A percentile compares a stretch with the other conserved stretches of the same genome.
Evolutionary conservation across 2,797 vertebrate genomes (phyloP).

Genomic region (Nannoperca australis): DNA sequence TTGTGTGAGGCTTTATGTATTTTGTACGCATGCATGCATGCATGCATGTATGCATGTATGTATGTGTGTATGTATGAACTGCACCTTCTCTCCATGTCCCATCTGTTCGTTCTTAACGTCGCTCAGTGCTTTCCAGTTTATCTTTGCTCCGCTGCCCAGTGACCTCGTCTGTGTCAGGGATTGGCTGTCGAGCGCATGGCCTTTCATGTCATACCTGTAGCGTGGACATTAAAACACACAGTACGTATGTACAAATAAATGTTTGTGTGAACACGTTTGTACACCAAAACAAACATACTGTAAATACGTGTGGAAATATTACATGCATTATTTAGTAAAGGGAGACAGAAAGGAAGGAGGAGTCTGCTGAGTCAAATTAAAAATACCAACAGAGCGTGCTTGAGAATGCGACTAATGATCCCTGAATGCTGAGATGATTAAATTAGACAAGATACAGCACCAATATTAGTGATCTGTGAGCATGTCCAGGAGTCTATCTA

Average conservation of each 20-base stretch:
- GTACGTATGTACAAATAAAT: constrained; percentile 18
- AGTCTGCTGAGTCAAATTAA: constrained; percentile 16
- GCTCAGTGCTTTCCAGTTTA: constrained; percentile 77
- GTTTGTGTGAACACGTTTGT: not conserved
- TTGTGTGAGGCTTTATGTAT: not conserved
- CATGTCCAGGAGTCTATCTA: constrained; percentile 1
- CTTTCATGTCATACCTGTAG: constrained; percentile 72
- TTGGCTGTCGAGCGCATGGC: constrained; percentile 61
- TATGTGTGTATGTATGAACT: not conserved
- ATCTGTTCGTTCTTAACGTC: constrained; percentile 72
- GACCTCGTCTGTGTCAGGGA: constrained; percentile 69
- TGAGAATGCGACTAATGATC: constrained; percentile 30
- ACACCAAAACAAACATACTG: constrained; percentile 13
- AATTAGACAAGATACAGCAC: constrained; percentile 20
- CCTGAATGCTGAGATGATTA: constrained; percentile 38
- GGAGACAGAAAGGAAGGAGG: not conserved
- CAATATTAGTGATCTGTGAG: constrained; percentile 21
- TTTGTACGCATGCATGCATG: not conserved
- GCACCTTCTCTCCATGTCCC: constrained; percentile 76
- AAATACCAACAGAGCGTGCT: constrained; percentile 31
- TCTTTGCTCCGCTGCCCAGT: constrained; percentile 22
- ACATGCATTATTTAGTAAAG: constrained; percentile 28
- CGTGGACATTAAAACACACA: constrained; percentile 20
- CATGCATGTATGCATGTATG: not conserved
- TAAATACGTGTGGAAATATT: constrained; percentile 12